Evolutionary conservation across 2,113 vertebrate species (phyloP), one percentile per base, ranked within the genome.

Genomic region (Taurulus bubalis): DNA sequence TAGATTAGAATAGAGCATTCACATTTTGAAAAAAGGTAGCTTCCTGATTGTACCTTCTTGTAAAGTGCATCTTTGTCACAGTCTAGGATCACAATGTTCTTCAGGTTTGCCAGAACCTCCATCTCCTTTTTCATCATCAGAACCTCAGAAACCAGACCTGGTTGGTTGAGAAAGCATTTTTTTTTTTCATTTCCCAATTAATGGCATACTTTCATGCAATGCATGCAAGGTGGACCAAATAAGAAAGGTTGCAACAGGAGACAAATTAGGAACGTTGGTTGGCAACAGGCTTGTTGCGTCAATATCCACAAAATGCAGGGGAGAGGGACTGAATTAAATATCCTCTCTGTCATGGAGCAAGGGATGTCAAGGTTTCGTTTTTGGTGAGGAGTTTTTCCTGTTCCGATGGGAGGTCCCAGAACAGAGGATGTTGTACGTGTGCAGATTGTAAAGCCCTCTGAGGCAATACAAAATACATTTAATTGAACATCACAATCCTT

Each of bases 121-220:
- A 95, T 96, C 67, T 93, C 94, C 75, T 94, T 87, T 81, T 97
- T 97, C 81, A 90, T 97, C 96, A 98, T 95, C 53, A 96, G 85
- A 38, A 99, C 93, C 85, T 99, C 94, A 82, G 97, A 97, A 86
- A 98, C 97, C 86, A 99, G 93, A 45, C 98, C 98, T 99, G 72
- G 40, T 67, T 2, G 60, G 36, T 73, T 76, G 24, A 58, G 1
- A 70, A 36, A 32, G 7, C 6, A 1, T 55, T 55, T 30, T 59
- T n/a, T 8, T 53, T 49, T 60, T 42, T 18, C 12, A 36, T n/a
- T 67, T 69, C 34, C 6, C 26, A 49, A 9, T 16, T 67, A 53
- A 47, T 2, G 2, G 8, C 2, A 28, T 20, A 30, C 34, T 64
- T 40, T 14, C 4, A 28, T 47, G 11, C 32, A 47, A 24, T 18